A percentile compares a stretch with the other conserved stretches of the same genome.
Conservation (phyloP, 2,888 invertebrate species). For the Coenonympha arcania region DNA sequence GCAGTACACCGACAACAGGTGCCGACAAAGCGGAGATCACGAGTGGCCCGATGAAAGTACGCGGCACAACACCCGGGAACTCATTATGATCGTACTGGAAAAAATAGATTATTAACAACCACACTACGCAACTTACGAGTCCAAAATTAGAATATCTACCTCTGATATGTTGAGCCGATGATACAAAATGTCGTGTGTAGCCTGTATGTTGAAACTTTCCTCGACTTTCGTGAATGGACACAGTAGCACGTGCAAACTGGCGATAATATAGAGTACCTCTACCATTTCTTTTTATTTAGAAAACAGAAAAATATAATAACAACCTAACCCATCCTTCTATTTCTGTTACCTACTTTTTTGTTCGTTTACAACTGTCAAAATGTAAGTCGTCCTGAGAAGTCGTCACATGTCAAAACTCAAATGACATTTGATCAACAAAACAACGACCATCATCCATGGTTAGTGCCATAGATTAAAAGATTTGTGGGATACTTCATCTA, state of each 20-base stretch:
- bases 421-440: too few relatives aligned
- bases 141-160: constrained; percentile 77
- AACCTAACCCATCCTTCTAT: constrained; percentile 24
- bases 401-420: too few relatives aligned
- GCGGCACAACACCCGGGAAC: constrained; percentile 97
- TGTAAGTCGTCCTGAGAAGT: too few relatives aligned
- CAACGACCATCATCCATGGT: too few relatives aligned
- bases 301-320: constrained; percentile 29
- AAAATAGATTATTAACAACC: constrained; percentile 27
- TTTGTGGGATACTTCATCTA: too few relatives aligned
- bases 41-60: constrained; percentile 95
- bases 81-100: constrained; percentile 96
- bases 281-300: constrained; percentile 73
- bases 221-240: constrained; percentile 99
- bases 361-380: too few relatives aligned
- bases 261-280: constrained; percentile 81
- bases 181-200: constrained; percentile 96
- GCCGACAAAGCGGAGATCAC: constrained; percentile 83
- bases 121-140: constrained; percentile 41
- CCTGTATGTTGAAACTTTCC: constrained; percentile 99
- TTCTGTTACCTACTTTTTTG: too few relatives aligned
- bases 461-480: too few relatives aligned
- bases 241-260: constrained; percentile 84
- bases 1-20: constrained; percentile 81
- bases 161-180: constrained; percentile 86